Evolutionary conservation across 1,140 invertebrate genomes (phyloP), one percentile per base, ranked within the genome.

Genomic region (Leptoteleia sp.): DNA sequence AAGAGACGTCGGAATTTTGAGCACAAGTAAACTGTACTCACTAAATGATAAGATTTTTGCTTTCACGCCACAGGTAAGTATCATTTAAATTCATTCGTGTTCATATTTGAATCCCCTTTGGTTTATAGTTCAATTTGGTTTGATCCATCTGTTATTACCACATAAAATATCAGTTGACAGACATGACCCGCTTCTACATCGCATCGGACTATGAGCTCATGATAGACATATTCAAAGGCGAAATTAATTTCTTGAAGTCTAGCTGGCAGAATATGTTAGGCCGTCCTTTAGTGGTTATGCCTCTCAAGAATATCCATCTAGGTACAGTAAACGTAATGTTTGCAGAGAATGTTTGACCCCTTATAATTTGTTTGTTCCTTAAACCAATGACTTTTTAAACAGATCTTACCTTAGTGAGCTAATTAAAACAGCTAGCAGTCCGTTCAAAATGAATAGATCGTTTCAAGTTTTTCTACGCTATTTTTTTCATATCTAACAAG

Each of bases 1-100:
- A 0, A 92, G 95, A 68, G 98, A 99, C 86, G 97, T 99, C 33
- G 98, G 98, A 77, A 96, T 99, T 73, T 90, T 99, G 4, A 97
- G 97, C 85, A 99, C 98, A n/a, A 99, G 98, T 89, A 99, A 99
- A 91, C 89, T 99, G 27, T 99, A 99, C 88, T 95, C 96, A 7
- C 90, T 99, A 12, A 96, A 98, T 80, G 96, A 99, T 89, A 93
- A 95, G 84, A 98, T 99, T 80, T 98, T 99, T 89, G 98, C 97
- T 1, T 99, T 99, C 87, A 99, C 97, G 6, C 98, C 98, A 33
- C 97, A 99, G 94, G 98, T 99, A 92, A 90, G 85, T 80, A 25
- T 11, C 8, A 7, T 15, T 6, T 9, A 22, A 62, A 0, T 31
- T n/a, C n/a, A 11, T 47, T 1, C 0, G 15, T 0, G 15, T 57